A percentile compares a stretch with the other conserved stretches of the same genome.
Evolutionary conservation across 2,888 invertebrate species (phyloP).

Genomic region (Bruchidius siliquastri): DNA sequence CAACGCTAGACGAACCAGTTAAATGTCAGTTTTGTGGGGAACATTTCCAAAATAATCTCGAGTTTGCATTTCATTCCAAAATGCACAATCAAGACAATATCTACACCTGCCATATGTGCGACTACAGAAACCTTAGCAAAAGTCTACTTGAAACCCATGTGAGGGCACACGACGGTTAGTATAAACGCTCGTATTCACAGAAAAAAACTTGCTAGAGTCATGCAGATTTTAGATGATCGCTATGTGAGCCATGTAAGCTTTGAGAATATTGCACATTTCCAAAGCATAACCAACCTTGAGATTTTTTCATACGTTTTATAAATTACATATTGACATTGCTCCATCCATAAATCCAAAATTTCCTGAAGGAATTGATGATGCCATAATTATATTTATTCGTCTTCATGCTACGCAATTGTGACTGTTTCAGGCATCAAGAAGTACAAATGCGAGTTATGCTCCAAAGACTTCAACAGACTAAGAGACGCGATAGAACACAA

Average conservation of each 20-base stretch:
- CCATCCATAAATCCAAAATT: no score
- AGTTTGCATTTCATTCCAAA: slow-evolving; percentile 38
- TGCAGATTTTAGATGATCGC: no score
- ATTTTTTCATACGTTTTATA: no score
- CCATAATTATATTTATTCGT: no score
- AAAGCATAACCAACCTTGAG: no score
- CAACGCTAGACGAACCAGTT: slow-evolving; percentile 40
- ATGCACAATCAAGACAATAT: slow-evolving; percentile 32
- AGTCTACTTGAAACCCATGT: slow-evolving; percentile 36
- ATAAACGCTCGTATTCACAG: no score
- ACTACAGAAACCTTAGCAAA: slow-evolving; percentile 28
- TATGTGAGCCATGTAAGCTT: no score
- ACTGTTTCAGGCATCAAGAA: neutral
- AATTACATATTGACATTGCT: no score
- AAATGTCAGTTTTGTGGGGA: slow-evolving; percentile 53
- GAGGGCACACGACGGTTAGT: slow-evolving; percentile 28
- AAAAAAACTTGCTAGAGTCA: no score
- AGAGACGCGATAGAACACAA: slow-evolving; percentile 50
- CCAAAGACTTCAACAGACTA: slow-evolving; percentile 33
- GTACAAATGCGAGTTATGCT: slow-evolving; percentile 1
- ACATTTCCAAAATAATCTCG: slow-evolving; percentile 45
- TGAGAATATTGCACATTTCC: no score
- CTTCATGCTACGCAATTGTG: no score
- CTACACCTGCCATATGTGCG: slow-evolving; percentile 38
- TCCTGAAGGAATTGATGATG: no score